phyloP scores from a whole-genome alignment of 2,888 invertebrate genomes.

The Nephrocerus scutellatus region DNA sequence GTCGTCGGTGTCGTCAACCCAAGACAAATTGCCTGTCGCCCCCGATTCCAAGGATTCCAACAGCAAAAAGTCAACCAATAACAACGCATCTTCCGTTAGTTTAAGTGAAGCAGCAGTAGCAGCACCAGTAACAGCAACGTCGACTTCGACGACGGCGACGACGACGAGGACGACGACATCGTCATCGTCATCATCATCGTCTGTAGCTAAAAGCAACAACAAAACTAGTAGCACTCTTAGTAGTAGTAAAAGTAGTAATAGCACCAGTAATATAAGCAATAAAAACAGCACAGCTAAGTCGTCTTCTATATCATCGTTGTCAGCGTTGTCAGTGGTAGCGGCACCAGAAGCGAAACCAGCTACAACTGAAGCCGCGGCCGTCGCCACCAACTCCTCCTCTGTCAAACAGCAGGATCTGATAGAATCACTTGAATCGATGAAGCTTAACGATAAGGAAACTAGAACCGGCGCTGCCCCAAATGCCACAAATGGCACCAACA shows the following conservation, averaged over 20 bases:
- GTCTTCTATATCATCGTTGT: background rate
- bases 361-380: too few relatives aligned
- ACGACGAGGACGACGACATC: background rate
- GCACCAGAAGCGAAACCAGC: slow-evolving; percentile 6
- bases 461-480: too few relatives aligned
- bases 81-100: background rate
- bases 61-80: slow-evolving; percentile 2
- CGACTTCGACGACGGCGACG: background rate
- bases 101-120: background rate
- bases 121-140: background rate
- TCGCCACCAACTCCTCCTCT: too few relatives aligned
- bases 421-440: too few relatives aligned
- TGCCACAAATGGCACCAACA: too few relatives aligned
- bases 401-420: too few relatives aligned
- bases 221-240: slow-evolving; percentile 15
- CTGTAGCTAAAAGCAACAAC: slow-evolving; percentile 12
- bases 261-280: slow-evolving; percentile 14
- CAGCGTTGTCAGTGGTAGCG: slow-evolving; percentile 5
- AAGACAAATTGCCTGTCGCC: slow-evolving; percentile 7
- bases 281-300: background rate
- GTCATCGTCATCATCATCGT: slow-evolving; percentile 11
- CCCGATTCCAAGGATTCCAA: background rate
- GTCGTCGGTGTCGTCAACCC: slow-evolving; percentile 1
- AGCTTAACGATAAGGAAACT: too few relatives aligned
- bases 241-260: slow-evolving; percentile 15